Conservation (phyloP, 2,888 invertebrate genomes). For the Urechis unicinctus region DNA sequence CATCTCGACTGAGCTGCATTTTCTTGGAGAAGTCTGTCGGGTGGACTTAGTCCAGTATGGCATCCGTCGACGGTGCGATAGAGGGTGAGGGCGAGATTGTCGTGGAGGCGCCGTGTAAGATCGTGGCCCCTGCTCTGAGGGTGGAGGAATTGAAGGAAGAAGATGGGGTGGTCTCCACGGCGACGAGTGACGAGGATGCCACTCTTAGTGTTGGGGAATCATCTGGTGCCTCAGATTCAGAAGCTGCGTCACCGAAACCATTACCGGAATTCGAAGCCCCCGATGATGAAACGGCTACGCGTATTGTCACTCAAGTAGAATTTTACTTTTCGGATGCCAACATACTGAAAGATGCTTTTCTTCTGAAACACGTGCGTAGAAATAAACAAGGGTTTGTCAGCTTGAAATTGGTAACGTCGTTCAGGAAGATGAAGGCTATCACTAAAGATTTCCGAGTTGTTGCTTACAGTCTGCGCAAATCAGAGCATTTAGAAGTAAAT, state of each 20-base stretch:
- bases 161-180: not conserved
- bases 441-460: conserved; percentile 92
- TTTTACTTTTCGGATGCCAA: conserved; percentile 94
- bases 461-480: conserved; percentile 70
- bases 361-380: conserved; percentile 86
- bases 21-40: not conserved
- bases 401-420: conserved; percentile 87
- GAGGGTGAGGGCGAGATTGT: too few relatives aligned
- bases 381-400: conserved; percentile 95
- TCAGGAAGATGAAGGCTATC: conserved; percentile 87
- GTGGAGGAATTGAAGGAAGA: conserved; percentile 13
- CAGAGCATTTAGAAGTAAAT: conserved; percentile 78
- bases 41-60: not conserved
- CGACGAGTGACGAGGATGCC: conserved; percentile 17
- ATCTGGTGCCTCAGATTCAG: conserved; percentile 5
- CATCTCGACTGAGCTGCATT: too few relatives aligned
- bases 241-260: not conserved
- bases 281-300: conserved; percentile 36
- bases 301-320: conserved; percentile 62
- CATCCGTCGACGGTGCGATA: not conserved
- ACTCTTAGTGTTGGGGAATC: conserved; percentile 11
- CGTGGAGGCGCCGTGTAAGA: not conserved
- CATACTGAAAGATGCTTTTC: conserved; percentile 89
- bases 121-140: conserved; percentile 6
- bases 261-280: conserved; percentile 32